Percentiles rank a stretch among this genome's conserved stretches.
Conservation (phyloP, 2,888 invertebrate genomes). For the Platycheirus rosarum region DNA sequence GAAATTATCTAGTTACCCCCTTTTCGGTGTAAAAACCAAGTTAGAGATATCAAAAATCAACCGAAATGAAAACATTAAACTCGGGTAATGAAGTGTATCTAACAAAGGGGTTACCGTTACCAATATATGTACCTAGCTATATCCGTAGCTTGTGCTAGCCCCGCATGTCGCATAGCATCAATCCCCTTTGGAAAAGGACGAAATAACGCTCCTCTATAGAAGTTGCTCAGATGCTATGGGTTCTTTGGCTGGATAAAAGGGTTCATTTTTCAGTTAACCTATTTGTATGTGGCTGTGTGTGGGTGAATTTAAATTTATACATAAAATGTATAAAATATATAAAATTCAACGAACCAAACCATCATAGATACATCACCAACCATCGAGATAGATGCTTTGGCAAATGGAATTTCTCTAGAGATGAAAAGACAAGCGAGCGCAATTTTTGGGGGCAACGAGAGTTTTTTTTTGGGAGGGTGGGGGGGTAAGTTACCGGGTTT, state of each 20-base stretch:
- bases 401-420: slow-evolving; percentile 32
- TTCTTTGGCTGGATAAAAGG: slow-evolving; percentile 1
- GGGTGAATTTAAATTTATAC: slow-evolving; percentile 23
- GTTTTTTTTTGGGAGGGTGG: slow-evolving; percentile 3
- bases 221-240: not conserved
- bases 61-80: slow-evolving; percentile 73
- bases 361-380: slow-evolving; percentile 46
- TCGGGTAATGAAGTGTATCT: slow-evolving; percentile 73
- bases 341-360: slow-evolving; percentile 43
- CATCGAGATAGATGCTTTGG: slow-evolving; percentile 13
- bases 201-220: not conserved
- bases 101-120: slow-evolving; percentile 42
- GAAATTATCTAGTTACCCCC: slow-evolving; percentile 49
- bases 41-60: slow-evolving; percentile 72
- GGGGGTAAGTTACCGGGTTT: slow-evolving; percentile 22
- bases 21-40: slow-evolving; percentile 10
- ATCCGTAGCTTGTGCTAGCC: slow-evolving; percentile 6
- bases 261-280: slow-evolving; percentile 7
- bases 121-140: not conserved
- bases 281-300: slow-evolving; percentile 13
- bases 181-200: slow-evolving; percentile 17
- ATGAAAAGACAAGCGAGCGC: slow-evolving; percentile 31
- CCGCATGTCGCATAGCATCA: slow-evolving; percentile 13
- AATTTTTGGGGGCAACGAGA: slow-evolving; percentile 12
- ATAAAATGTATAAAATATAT: slow-evolving; percentile 12